Base-by-base conservation (phyloP, 2,113 vertebrate genomes). In the Oxygymnocypris stewartii region DNA sequence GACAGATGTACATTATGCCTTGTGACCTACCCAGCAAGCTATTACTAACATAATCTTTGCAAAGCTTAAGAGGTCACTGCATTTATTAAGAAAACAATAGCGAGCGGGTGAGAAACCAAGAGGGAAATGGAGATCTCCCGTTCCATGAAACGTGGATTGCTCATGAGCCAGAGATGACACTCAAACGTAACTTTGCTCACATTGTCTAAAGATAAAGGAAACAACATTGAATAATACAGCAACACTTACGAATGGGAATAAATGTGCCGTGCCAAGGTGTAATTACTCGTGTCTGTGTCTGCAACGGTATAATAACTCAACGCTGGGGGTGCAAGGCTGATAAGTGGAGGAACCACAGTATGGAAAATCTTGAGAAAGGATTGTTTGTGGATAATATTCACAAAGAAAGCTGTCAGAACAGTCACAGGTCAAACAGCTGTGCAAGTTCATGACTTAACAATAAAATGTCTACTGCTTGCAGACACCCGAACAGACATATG, bases 391-490 rank as follows among this genome's bases (percentile, higher is more conserved):
- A 80, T 79, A 69, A 71, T 61, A 51, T 84, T 88, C 80, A 89
- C 89, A 91, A 91, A 92, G 84, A 84, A 88, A 90, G 86, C 87
- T 85, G 79, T 90, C 88, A 87, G 90, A 47, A 69, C 51, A 0
- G 65, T 73, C 87, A 80, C 87, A 82, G 87, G 88, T 92, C 88
- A 85, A 85, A 84, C 91, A 93, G 92, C 91, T 91, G 91, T 89
- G 84, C 88, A 88, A 91, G 90, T 88, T 82, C 81, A 83, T 31
- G 10, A 71, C 89, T 87, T 83, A 8, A 31, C 89, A 88, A 86
- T 88, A 89, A 88, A 88, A 91, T 87, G 47, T 90, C 78, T 89
- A 85, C 90, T 75, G 84, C 16, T 88, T 44, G 69, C 81, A 77
- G 88, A 76, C 89, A 87, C 87, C 73, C 79, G 78, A 28, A 63